Percentiles rank a stretch among this genome's conserved stretches.
These are phyloP conservation scores for Tapera naevia DNA, from an alignment of 2,797 vertebrate genomes.

Conservation along the genomic window DNA sequence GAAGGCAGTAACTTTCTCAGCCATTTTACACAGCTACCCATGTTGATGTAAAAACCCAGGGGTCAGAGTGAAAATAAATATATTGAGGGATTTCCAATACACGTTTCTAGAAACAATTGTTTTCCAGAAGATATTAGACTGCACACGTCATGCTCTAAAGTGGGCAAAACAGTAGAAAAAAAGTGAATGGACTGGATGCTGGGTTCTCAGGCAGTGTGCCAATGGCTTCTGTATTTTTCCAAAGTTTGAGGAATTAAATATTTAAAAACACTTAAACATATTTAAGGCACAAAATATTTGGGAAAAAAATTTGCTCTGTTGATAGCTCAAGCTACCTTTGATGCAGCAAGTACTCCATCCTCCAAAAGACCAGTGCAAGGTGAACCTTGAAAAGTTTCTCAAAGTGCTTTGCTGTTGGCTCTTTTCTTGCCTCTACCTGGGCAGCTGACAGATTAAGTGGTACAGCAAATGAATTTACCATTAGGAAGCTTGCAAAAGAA, in stretches of 20 bases:
- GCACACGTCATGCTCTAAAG: background rate
- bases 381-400: background rate
- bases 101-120: background rate
- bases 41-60: background rate
- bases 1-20: background rate
- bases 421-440: background rate
- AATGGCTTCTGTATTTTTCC: background rate
- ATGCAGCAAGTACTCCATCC: background rate
- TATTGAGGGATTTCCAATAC: background rate
- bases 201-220: background rate
- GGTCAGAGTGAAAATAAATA: background rate
- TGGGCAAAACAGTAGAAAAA: background rate
- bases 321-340: background rate
- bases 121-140: background rate
- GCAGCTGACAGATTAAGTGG: background rate
- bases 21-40: accelerated
- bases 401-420: background rate
- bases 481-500: background rate
- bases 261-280: background rate
- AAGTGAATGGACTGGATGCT: background rate
- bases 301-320: background rate
- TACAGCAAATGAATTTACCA: background rate
- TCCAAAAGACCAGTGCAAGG: background rate
- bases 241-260: background rate
- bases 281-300: background rate